Conservation (phyloP, 2,113 vertebrate genomes). For the Mesitornis unicolor region DNA sequence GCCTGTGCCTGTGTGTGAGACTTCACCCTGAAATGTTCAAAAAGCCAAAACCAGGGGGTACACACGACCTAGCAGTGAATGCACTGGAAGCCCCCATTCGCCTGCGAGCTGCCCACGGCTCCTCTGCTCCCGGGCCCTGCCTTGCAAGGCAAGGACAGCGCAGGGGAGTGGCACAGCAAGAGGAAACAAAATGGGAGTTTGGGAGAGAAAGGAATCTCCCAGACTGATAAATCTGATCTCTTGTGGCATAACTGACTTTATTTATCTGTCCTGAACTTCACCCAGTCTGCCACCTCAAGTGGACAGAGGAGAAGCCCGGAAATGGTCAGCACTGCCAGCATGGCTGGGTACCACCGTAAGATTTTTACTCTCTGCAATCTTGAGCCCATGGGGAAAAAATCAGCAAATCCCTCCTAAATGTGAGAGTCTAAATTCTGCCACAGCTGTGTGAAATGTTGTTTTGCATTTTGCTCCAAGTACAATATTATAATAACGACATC, state of each 20-base stretch:
- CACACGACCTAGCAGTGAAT: rapidly evolving
- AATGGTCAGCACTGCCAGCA: background rate
- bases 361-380: background rate
- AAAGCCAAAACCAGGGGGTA: background rate
- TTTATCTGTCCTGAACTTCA: background rate
- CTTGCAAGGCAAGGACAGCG: too few species aligned
- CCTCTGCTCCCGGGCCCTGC: too few species aligned
- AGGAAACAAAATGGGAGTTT: background rate
- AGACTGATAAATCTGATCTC: background rate
- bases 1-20: too few species aligned
- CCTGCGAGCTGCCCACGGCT: background rate
- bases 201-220: background rate
- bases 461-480: background rate
- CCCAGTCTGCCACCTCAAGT: background rate
- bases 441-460: background rate
- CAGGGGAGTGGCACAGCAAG: rapidly evolving
- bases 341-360: too few species aligned
- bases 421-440: background rate
- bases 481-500: too few species aligned
- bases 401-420: background rate
- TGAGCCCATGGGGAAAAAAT: background rate
- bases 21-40: background rate
- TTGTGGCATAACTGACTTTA: background rate
- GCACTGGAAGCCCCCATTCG: background rate
- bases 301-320: background rate